Evolutionary conservation across 2,113 vertebrate species (phyloP), one percentile per base, ranked within the genome.

Genomic region (Macaca nemestrina): DNA sequence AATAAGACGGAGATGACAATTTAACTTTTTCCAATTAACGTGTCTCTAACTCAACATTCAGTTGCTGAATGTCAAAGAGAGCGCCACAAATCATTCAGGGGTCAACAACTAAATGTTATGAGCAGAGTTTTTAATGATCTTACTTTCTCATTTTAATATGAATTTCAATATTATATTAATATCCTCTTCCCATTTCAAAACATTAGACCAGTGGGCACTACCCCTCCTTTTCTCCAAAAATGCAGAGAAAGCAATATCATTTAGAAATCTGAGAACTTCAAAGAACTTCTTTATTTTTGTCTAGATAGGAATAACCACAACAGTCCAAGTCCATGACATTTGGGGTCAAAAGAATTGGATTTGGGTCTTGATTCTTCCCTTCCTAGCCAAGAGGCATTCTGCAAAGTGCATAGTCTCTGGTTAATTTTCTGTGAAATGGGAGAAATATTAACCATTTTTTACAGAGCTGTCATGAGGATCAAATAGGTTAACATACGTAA

Each of bases 11-110:
- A 59, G 82, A 89, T 16, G 52, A 81, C 93, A 95, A 94, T 96
- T 91, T 91, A 96, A 83, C 82, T 94, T 98, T 97, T 96, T 67
- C 96, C 97, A 94, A 96, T 97, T 82, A 97, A 84, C 85, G 72
- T 94, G 96, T 94, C 89, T 91, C 30, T 73, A 91, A 94, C 89
- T 96, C 85, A 91, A 45, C 85, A 72, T 90, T 91, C 90, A 45
- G 59, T 90, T 88, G 55, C 76, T 55, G 85, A 73, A 40, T 89
- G 35, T 95, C 84, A 95, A 70, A 95, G 79, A 67, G 50, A 96
- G 72, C n/a, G 61, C n/a, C 50, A 84, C 68, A 95, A n/a, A 94
- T 96, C 45, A 93, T 94, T 83, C 50, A 81, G 35, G 73, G 72
- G 50, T 96, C 88, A 97, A 80, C 59, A 93, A 91, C 82, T 81